These are phyloP conservation scores for Drosophila antonietae DNA, from an alignment of 2,888 invertebrate species.

Conservation along the genomic window DNA sequence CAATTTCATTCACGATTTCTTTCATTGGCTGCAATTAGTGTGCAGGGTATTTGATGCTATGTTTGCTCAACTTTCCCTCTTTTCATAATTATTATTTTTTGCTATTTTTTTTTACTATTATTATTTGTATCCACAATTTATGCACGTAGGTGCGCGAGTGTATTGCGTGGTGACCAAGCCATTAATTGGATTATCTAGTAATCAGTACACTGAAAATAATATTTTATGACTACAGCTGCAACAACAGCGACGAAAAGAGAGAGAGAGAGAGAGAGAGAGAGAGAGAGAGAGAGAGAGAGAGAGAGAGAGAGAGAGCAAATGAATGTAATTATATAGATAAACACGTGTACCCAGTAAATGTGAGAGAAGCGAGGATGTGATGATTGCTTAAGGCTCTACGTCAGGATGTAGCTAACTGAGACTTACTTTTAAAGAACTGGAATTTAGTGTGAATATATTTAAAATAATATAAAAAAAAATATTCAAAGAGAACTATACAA, in stretches of 20 bases:
- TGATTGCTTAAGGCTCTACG: not conserved
- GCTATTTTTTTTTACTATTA: not conserved
- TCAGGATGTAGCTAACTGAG: not conserved
- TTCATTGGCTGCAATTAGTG: not conserved
- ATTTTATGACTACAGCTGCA: slow-evolving; percentile 25
- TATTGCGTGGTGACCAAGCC: slow-evolving; percentile 32
- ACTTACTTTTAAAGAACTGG: too few relatives aligned
- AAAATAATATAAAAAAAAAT: too few relatives aligned
- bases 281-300: too few relatives aligned
- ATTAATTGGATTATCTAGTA: slow-evolving; percentile 73
- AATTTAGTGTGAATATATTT: too few relatives aligned
- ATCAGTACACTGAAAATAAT: slow-evolving; percentile 32
- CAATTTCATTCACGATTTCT: not conserved
- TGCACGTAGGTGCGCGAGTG: not conserved
- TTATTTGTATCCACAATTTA: slow-evolving; percentile 3
- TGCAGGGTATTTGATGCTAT: not conserved
- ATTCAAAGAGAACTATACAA: too few relatives aligned
- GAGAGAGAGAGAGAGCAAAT: not conserved
- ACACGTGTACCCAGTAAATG: too few relatives aligned
- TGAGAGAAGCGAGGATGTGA: not conserved
- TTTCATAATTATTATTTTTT: not conserved
- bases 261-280: too few relatives aligned
- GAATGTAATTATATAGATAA: slow-evolving; percentile 31
- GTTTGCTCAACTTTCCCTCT: not conserved
- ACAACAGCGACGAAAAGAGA: not conserved